These are phyloP conservation scores for Drosophila orena DNA, from an alignment of 1,140 invertebrate species.

Conservation along the genomic window DNA sequence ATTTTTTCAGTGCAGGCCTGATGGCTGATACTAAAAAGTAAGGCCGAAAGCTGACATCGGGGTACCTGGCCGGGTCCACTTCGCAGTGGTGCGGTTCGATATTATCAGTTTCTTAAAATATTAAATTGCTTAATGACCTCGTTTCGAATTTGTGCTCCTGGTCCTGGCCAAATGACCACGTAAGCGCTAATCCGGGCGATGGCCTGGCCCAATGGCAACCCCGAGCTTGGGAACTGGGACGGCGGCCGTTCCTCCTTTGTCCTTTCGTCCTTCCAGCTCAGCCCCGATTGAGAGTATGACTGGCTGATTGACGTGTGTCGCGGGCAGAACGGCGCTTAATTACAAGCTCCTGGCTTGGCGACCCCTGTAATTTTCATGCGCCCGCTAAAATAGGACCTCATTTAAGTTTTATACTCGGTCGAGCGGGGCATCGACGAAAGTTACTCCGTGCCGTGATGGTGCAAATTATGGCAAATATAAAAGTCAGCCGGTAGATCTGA, in stretches of 20 bases:
- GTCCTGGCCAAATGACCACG: conserved; percentile 60
- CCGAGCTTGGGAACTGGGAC: conserved; percentile 54
- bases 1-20: conserved; percentile 18
- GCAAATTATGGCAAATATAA: conserved; percentile 63
- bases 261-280: conserved; percentile 19
- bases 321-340: conserved; percentile 64
- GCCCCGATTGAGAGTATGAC: conserved; percentile 19
- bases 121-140: conserved; percentile 83
- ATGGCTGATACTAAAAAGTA: conserved; percentile 20
- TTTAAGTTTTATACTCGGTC: conserved; percentile 47
- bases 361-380: conserved; percentile 68
- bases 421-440: conserved; percentile 30
- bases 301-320: conserved; percentile 68
- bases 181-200: conserved; percentile 46
- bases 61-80: conserved; percentile 18
- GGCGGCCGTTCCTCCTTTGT: conserved; percentile 49
- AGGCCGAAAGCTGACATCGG: conserved; percentile 53
- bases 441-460: conserved; percentile 51
- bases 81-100: conserved; percentile 61
- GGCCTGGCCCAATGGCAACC: conserved; percentile 16
- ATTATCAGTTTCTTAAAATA: conserved; percentile 82
- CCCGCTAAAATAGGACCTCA: conserved; percentile 61
- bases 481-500: conserved; percentile 37
- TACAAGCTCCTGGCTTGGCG: conserved; percentile 59
- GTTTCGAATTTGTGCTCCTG: conserved; percentile 53